Base-by-base conservation (phyloP, 2,113 vertebrate species). In the Tringa solitaria region DNA sequence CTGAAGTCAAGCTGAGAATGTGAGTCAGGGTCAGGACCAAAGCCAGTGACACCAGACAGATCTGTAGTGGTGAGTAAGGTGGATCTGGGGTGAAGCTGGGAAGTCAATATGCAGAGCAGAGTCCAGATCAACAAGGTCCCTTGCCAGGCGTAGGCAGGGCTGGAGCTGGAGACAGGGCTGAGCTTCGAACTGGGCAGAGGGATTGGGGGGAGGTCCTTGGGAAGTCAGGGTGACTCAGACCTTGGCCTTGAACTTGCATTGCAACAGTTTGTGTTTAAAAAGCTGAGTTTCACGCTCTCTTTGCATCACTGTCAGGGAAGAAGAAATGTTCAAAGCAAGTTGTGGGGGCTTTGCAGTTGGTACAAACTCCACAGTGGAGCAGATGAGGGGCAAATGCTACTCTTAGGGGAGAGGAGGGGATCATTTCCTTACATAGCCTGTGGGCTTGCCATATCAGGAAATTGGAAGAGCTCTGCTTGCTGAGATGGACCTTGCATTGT, bases 261-360 rank as follows among this genome's bases (percentile, higher is more conserved):
- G 60, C 64, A 82, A 30, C 23, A 9, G n/a, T 82, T 79, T 33
- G 32, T 32, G 22, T 59, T 76, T 37, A 63, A 76, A 45, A 53
- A 39, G 16, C 12, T 28, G 30, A 8, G 5, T 72, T 79, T 79
- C 19, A 12, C 0, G 0, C 19, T 43, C 28, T 35, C 24, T 84
- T 43, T 68, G 10, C 65, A 56, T 65, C 46, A 30, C 45, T 53
- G 30, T 37, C 4, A 4, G 46, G 59, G 28, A 73, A 46, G 33
- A 54, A 50, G n/a, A 77, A 87, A 74, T 18, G 39, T 63, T 90
- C 51, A 67, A n/a, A 86, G 61, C 21, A 75, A 56, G 19, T 16
- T 53, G 13, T 46, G 17, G 18, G 32, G 10, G 8, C 51, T 90
- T 51, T 82, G 35, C 21, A 26, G 37, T 23, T 70, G 45, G 39